Conservation (phyloP, 2,797 vertebrate genomes). For the Glossophaga mutica region DNA sequence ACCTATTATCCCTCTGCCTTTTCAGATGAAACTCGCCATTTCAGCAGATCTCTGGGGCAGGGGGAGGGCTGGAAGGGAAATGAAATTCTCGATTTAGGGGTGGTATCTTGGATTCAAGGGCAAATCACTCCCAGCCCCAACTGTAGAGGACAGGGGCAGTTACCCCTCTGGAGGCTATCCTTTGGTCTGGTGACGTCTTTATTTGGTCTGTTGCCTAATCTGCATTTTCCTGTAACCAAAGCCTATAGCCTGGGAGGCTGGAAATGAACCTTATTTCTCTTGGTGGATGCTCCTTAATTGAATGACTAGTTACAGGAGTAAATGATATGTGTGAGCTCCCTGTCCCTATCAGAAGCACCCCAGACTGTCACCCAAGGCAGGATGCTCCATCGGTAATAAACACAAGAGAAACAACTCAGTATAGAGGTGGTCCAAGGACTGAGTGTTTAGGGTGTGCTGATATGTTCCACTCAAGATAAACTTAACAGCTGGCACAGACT, state of each 20-base stretch:
- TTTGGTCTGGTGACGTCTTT: slow-evolving; percentile 20
- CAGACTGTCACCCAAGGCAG: not conserved
- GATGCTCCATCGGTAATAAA: not conserved
- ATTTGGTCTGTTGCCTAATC: slow-evolving; percentile 17
- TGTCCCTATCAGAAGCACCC: not conserved
- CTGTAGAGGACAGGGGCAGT: not conserved
- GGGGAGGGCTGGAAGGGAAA: slow-evolving; percentile 50
- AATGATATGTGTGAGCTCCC: not conserved
- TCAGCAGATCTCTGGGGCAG: slow-evolving; percentile 76
- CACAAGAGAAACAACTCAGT: too few species aligned
- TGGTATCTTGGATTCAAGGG: slow-evolving; percentile 29
- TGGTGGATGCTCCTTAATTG: not conserved
- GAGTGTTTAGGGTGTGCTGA: not conserved
- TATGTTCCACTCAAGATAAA: not conserved
- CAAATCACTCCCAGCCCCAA: slow-evolving; percentile 46
- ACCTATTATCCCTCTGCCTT: slow-evolving; percentile 84
- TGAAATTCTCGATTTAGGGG: slow-evolving; percentile 36
- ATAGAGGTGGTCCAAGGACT: not conserved
- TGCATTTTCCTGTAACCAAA: slow-evolving; percentile 1
- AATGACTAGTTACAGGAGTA: slow-evolving; percentile 9
- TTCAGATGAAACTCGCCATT: slow-evolving; percentile 62
- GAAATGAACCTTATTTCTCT: not conserved
- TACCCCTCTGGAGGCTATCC: slow-evolving; percentile 29
- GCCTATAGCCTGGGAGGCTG: not conserved
- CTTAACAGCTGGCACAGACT: not conserved